Base-by-base conservation (phyloP, 2,888 invertebrate genomes). In the Odontothrips loti region DNA sequence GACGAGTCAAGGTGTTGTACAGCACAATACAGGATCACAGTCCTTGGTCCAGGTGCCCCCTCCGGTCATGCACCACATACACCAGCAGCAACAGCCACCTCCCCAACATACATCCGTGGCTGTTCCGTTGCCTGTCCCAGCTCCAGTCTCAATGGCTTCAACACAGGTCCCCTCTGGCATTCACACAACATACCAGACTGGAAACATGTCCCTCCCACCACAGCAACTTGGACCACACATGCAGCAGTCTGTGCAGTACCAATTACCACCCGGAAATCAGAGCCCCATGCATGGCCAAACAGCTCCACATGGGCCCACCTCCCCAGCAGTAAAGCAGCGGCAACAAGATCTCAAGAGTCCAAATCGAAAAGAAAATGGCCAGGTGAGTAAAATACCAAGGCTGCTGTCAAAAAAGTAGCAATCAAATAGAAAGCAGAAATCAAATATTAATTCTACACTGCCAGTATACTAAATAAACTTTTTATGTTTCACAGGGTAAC, bases 241-340 rank as follows among this genome's bases (percentile, higher is more conserved):
- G 23, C 68, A 68, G 68, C 68, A 68, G 23, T 23, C 20, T 23
- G 11, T 68, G 11, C 68, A n/a, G 4, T 68, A 68, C 68, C 68
- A 68, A 23, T 23, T 68, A n/a, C 68, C 68, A 68, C 68, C 68
- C 4, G 68, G 68, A 11, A 68, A 23, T 11, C 68, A 68, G 23
- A 68, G 68, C 23, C 68, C 68, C 20, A 68, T 68, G 68, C 68
- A 68, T 68, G 68, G 68, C 3, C 68, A 68, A 23, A 68, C 68
- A n/a, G 68, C 68, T 11, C 68, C 68, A n/a, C 68, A 68, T 68
- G 68, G 68, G 23, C 68, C 68, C 11, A 23, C 23, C n/a, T 68
- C 68, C 11, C 68, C 68, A 6, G 23, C 23, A 8, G 9, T 23
- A 4, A 20, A 68, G 68, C 68, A 68, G 23, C 23, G n/a, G 3